Base-by-base conservation (phyloP, 2,888 invertebrate species). In the Tenthredo distinguenda region DNA sequence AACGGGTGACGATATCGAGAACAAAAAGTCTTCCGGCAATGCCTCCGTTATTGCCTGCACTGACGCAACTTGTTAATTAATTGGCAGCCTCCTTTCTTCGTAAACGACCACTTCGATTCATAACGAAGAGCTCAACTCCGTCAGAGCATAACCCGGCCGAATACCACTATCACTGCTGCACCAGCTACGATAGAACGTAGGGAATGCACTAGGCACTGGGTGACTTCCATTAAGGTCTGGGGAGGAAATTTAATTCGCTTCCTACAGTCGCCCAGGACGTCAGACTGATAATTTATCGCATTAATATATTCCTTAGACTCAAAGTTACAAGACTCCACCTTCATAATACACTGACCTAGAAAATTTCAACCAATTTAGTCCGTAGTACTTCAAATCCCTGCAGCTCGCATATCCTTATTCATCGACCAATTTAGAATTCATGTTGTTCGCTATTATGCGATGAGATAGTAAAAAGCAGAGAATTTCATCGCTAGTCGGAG, bases 241-340 rank as follows among this genome's bases (percentile, higher is more conserved):
- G 72, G 12, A 74, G 72, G 72, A 74, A 74, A 74, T 74, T 74
- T 74, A n/a, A 74, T 74, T 74, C n/a, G 40, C 43, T 74, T 43
- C 21, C 72, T 74, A 43, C 21, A 43, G 72, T 43, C 72, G 43
- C 21, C 12, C 12, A 31, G 43, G 43, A 43, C n/a, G 37, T 74
- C 72, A 43, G 43, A 43, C 72, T 74, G 72, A 40, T 40, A 74
- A 74, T 74, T 74, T 37, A 74, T 26, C 72, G 72, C 43, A 43
- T 74, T 74, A 74, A 74, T 43, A 72, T 43, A 12, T 74, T 43
- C 21, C 72, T 43, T 26, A 43, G 72, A 74, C 72, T 43, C 21
- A n/a, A 9, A 43, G n/a, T 43, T 72, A 26, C n/a, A 21, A 43
- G 43, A 0, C 26, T 26, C 40, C 72, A 43, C 4, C 43, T 74